Percentiles rank a stretch among this genome's conserved stretches.
Evolutionary conservation across 2,888 invertebrate genomes (phyloP).

Genomic region (Trachelus stipa): DNA sequence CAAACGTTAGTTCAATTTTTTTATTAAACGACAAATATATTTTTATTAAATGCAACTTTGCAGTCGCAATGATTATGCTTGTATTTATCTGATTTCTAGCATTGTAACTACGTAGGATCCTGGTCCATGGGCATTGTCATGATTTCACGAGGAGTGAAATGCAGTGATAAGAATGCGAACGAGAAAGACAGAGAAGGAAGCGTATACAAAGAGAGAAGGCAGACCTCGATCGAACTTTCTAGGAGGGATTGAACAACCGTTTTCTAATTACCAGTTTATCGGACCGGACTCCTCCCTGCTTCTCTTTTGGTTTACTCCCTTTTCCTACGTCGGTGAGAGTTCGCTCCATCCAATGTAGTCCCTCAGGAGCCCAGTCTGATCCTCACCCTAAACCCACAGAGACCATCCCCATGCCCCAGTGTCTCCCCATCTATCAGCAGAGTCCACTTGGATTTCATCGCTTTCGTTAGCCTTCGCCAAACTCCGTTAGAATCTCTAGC

Average conservation of each 20-base stretch:
- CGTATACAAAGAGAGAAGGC: neutral
- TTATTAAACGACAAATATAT: too few species aligned
- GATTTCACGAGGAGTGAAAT: too few species aligned
- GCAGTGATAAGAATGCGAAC: constrained; percentile 1
- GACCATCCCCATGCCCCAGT: constrained; percentile 16
- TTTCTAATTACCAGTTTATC: constrained; percentile 59
- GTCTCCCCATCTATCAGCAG: constrained; percentile 23
- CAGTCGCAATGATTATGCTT: too few species aligned
- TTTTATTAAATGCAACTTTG: too few species aligned
- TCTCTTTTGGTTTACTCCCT: constrained; percentile 20
- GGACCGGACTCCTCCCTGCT: constrained; percentile 30
- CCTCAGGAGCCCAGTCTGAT: neutral
- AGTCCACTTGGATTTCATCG: constrained; percentile 15
- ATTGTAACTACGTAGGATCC: too few species aligned
- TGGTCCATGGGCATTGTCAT: too few species aligned
- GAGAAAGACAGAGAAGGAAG: constrained; percentile 18
- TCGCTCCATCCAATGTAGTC: neutral
- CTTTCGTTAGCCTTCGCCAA: constrained; percentile 40
- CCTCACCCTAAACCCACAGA: too few species aligned
- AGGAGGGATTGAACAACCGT: constrained; percentile 31
- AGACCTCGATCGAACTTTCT: too few species aligned
- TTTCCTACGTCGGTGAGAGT: too few species aligned
- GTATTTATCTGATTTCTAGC: too few species aligned
- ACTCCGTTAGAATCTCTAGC: constrained; percentile 31
- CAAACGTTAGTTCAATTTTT: too few species aligned